A percentile compares a stretch with the other conserved stretches of the same genome.
These are phyloP conservation scores for Pitta sordida DNA, from an alignment of 2,113 vertebrate genomes.

Conservation along the genomic window DNA sequence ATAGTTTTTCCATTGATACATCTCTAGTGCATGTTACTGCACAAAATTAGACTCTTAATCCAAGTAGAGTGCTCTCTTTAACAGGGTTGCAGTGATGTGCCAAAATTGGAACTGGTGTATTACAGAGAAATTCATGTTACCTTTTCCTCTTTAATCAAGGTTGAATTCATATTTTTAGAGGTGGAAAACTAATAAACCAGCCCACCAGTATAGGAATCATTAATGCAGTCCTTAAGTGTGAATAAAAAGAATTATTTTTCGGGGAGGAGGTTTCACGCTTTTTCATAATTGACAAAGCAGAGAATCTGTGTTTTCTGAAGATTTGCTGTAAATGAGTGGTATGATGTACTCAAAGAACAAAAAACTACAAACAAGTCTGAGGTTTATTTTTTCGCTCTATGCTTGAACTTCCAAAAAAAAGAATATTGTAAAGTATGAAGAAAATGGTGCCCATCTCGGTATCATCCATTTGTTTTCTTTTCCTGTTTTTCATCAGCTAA, in stretches of 20 bases:
- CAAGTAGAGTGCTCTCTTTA: background rate
- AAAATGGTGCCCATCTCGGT: background rate
- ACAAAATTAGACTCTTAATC: background rate
- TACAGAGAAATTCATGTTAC: background rate
- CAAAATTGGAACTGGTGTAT: background rate
- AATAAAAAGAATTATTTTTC: background rate
- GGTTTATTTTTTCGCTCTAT: background rate
- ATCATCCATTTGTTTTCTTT: slow-evolving; percentile 53
- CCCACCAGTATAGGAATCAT: background rate
- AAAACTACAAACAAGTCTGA: background rate
- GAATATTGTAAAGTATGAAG: background rate
- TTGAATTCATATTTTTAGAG: background rate
- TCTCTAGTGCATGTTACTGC: background rate
- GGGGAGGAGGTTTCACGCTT: background rate
- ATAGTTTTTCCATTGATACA: background rate
- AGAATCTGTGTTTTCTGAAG: background rate
- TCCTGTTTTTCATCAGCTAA: slow-evolving; percentile 56
- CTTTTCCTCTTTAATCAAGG: background rate
- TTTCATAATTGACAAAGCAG: background rate
- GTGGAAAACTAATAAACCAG: background rate
- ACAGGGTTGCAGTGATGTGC: background rate
- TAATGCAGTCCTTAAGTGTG: background rate
- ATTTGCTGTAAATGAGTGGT: background rate
- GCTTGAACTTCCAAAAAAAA: background rate
- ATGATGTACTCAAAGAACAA: background rate